Evolutionary conservation across 2,797 vertebrate genomes (phyloP), one percentile per base, ranked within the genome.

Genomic region (Parauchenoglanis punctatus): DNA sequence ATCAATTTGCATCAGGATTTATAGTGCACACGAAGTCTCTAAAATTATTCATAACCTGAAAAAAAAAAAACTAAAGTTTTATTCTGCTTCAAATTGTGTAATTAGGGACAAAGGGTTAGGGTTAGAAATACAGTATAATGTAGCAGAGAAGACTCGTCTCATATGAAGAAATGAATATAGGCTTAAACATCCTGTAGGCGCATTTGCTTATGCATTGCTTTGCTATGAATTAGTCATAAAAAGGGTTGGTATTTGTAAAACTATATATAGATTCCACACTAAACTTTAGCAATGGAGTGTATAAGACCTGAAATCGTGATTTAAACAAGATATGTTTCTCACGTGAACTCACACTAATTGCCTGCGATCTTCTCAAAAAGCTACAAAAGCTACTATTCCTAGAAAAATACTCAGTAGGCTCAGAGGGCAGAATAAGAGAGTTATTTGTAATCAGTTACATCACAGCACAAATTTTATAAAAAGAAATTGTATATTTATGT

Each of bases 1-100:
- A 80, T 80, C 56, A 40, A 59, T 80, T 80, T 80, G 77, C 56
- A 80, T 59, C 77, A 80, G 56, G 77, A 80, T 80, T 80, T 59
- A 67, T 65, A 82, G 70, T 76, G 52, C 40, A 59, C 28, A 59
- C 52, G 17, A 46, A 63, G 40, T 28, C 59, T 59, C 3, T 23
- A 80, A 81, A 61, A 56, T 78, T 31, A 58, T 80, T 80, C 54
- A 80, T 23, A 80, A 80, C 54, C 31, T n/a, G 46, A 20, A 80
- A 54, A 52, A 76, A 28, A 28, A 28, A 52, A 5, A 7, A 0
- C 23, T 49, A 78, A 61, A 15, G 31, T 46, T 81, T 81, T 63
- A 63, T n/a, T 82, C 59, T 80, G 20, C 18, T 58, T 82, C 28
- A n/a, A 65, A 82, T 52, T 82, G 81, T 52, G 81, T 49, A 65